These are phyloP conservation scores for Keiferia lycopersicella DNA, from an alignment of 2,888 invertebrate species.

Conservation along the genomic window DNA sequence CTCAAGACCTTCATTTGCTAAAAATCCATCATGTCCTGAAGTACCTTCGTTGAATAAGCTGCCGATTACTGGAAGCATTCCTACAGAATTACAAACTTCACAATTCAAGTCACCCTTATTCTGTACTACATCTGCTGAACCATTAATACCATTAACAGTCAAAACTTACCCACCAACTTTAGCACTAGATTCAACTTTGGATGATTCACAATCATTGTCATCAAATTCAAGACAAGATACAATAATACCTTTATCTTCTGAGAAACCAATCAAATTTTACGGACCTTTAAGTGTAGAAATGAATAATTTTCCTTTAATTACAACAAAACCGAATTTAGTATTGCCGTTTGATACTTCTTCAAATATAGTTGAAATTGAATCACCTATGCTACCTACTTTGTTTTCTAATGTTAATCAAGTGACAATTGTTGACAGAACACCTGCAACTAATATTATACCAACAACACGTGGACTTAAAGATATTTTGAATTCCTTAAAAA, in stretches of 20 bases:
- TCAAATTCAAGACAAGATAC: not conserved
- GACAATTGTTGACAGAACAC: not conserved
- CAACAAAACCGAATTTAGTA: not conserved
- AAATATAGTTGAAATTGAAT: not conserved
- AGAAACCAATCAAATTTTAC: not conserved
- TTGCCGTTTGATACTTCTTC: not conserved
- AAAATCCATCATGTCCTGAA: not conserved
- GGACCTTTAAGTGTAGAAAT: not conserved
- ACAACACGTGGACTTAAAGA: not conserved
- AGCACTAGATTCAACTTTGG: not conserved
- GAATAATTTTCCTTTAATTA: not conserved
- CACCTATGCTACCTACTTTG: not conserved
- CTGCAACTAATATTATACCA: not conserved
- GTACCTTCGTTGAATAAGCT: not conserved
- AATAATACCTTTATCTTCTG: not conserved
- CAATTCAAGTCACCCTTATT: not conserved
- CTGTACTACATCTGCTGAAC: not conserved
- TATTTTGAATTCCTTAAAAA: not conserved
- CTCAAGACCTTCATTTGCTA: not conserved
- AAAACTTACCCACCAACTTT: not conserved
- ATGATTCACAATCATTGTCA: not conserved
- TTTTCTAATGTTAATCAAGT: not conserved
- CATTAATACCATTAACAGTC: not conserved
- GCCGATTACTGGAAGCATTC: not conserved
- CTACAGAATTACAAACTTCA: not conserved